phyloP scores from a whole-genome alignment of 2,888 invertebrate genomes.

The Laothoe populi region DNA sequence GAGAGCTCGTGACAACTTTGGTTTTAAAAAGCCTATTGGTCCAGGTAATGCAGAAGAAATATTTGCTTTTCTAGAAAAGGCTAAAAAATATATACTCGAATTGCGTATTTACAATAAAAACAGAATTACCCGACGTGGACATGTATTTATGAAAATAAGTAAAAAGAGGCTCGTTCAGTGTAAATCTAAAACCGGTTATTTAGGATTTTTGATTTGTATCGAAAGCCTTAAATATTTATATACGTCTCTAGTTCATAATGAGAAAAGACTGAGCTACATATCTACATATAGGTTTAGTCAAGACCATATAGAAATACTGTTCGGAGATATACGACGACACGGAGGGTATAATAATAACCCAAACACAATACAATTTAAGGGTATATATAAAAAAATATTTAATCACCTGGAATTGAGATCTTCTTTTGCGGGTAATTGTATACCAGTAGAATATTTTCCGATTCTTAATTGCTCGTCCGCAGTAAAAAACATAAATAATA shows the following conservation, averaged over 20 bases:
- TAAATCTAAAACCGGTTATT: background rate
- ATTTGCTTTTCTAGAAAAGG: background rate
- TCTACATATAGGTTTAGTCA: slow-evolving; percentile 31
- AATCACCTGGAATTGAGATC: slow-evolving; percentile 8
- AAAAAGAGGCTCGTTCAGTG: slow-evolving; percentile 25
- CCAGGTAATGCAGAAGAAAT: background rate
- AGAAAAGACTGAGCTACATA: background rate
- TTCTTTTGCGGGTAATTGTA: slow-evolving; percentile 6
- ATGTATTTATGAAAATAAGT: slow-evolving; percentile 11
- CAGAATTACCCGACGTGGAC: slow-evolving; percentile 14
- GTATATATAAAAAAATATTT: slow-evolving; percentile 32
- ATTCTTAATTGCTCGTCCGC: background rate
- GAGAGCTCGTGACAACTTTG: background rate
- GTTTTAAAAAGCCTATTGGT: background rate
- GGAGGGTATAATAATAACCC: slow-evolving; percentile 38
- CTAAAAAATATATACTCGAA: slow-evolving; percentile 22
- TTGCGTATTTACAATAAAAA: slow-evolving; percentile 28
- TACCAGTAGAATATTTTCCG: background rate
- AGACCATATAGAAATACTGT: slow-evolving; percentile 35
- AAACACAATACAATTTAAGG: slow-evolving; percentile 33
- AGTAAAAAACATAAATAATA: background rate
- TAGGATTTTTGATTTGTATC: background rate
- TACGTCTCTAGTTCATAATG: background rate
- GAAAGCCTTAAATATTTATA: slow-evolving; percentile 3
- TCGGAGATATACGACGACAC: slow-evolving; percentile 29